These are phyloP conservation scores for Nudaria mundana DNA, from an alignment of 2,888 invertebrate genomes.

Conservation along the genomic window DNA sequence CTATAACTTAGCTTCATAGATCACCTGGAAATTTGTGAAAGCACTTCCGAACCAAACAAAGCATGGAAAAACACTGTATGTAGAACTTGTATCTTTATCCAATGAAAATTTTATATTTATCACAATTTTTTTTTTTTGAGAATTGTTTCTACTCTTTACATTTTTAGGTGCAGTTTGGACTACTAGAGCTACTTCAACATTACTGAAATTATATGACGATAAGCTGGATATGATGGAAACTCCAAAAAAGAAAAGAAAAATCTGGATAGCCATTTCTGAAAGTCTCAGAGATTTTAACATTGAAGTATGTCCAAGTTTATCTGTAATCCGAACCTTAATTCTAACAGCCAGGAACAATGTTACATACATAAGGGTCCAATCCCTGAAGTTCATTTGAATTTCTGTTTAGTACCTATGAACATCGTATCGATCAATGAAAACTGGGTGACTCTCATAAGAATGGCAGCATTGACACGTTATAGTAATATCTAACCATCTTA, in stretches of 20 bases:
- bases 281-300: conserved; percentile 44
- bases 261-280: conserved; percentile 54
- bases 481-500: no score
- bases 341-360: no score
- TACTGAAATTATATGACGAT: conserved; percentile 50
- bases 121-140: background rate
- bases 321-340: no score
- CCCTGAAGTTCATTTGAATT: background rate
- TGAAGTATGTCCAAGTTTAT: conserved; percentile 39
- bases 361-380: background rate
- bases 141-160: background rate
- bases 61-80: conserved; percentile 38
- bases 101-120: background rate
- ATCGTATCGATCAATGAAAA: no score
- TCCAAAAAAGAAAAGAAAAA: conserved; percentile 55
- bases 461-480: no score
- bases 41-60: conserved; percentile 25
- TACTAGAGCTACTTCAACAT: conserved; percentile 38
- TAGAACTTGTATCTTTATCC: conserved; percentile 3
- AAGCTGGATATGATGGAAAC: conserved; percentile 54
- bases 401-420: background rate
- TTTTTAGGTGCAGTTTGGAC: conserved; percentile 53
- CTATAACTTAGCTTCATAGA: conserved; percentile 25
- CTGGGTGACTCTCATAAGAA: no score
- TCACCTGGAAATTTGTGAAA: conserved; percentile 29